These are phyloP conservation scores for Chrosomus eos DNA, from an alignment of 2,797 vertebrate species.

Conservation along the genomic window DNA sequence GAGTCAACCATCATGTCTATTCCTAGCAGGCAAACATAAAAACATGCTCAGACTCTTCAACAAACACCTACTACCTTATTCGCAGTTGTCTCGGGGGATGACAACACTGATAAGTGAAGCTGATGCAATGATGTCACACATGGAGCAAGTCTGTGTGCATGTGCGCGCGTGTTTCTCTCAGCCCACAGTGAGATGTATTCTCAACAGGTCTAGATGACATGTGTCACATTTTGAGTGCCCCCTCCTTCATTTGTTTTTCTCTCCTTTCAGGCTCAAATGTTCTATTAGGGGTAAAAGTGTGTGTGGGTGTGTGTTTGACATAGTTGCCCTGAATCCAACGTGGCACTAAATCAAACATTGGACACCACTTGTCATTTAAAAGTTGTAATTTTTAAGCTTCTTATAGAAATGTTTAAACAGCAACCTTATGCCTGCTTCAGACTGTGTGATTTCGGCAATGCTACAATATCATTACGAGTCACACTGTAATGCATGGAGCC, in stretches of 20 bases:
- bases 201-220: slow-evolving; percentile 17
- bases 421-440: slow-evolving; percentile 33
- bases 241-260: slow-evolving; percentile 16
- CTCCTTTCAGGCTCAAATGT: slow-evolving; percentile 23
- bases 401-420: slow-evolving; percentile 58
- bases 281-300: slow-evolving; percentile 26
- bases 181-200: slow-evolving; percentile 8
- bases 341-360: slow-evolving; percentile 42
- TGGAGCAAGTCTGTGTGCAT: slow-evolving; percentile 39
- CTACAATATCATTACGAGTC: too few species aligned
- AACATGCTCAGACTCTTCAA: slow-evolving; percentile 7
- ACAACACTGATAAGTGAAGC: slow-evolving; percentile 46
- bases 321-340: slow-evolving; percentile 29
- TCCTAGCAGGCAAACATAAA: slow-evolving; percentile 33
- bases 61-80: slow-evolving; percentile 36
- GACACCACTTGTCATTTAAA: slow-evolving; percentile 50
- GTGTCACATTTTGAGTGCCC: slow-evolving; percentile 35
- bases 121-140: slow-evolving; percentile 48
- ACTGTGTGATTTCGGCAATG: too few species aligned
- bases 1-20: neutral
- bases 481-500: too few species aligned
- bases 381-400: slow-evolving; percentile 43
- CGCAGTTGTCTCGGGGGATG: slow-evolving; percentile 36
- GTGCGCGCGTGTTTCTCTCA: slow-evolving; percentile 14
- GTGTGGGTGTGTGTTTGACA: slow-evolving; percentile 39